These are phyloP conservation scores for Lepus townsendii DNA, from an alignment of 2,797 vertebrate genomes.

Conservation along the genomic window DNA sequence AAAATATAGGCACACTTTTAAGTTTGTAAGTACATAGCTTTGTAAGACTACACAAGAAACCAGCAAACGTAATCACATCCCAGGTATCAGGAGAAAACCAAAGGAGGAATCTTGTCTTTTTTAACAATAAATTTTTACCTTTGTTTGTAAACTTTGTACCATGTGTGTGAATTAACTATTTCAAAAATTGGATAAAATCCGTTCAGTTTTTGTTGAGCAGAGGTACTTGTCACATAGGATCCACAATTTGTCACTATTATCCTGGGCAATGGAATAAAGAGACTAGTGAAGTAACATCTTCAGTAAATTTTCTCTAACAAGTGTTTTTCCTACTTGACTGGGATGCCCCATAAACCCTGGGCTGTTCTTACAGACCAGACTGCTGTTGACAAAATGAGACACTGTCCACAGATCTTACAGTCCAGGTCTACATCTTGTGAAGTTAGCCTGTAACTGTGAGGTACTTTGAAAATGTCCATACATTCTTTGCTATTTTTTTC, in stretches of 20 bases:
- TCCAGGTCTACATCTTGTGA: background rate
- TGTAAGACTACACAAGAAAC: background rate
- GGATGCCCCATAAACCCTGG: background rate
- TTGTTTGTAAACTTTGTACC: background rate
- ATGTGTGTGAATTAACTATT: background rate
- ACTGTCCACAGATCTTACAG: background rate
- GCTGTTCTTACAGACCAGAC: background rate
- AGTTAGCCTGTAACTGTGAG: background rate
- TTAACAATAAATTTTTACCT: background rate
- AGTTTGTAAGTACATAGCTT: background rate
- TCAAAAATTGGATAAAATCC: slow-evolving; percentile 1
- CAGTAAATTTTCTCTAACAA: slow-evolving; percentile 3
- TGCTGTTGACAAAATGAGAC: background rate
- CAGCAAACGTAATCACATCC: background rate
- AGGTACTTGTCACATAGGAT: background rate
- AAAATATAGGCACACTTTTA: background rate
- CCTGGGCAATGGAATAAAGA: background rate
- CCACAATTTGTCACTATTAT: slow-evolving; percentile 6
- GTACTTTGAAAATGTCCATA: background rate
- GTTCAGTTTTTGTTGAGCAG: background rate
- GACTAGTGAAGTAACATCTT: background rate
- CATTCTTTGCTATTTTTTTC: background rate
- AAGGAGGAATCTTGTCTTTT: background rate
- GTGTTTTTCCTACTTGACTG: background rate
- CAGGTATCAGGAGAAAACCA: background rate